Percentiles rank a stretch among this genome's conserved stretches.
Conservation (phyloP, 2,113 vertebrate species). For the Dendrocopos noguchii region DNA sequence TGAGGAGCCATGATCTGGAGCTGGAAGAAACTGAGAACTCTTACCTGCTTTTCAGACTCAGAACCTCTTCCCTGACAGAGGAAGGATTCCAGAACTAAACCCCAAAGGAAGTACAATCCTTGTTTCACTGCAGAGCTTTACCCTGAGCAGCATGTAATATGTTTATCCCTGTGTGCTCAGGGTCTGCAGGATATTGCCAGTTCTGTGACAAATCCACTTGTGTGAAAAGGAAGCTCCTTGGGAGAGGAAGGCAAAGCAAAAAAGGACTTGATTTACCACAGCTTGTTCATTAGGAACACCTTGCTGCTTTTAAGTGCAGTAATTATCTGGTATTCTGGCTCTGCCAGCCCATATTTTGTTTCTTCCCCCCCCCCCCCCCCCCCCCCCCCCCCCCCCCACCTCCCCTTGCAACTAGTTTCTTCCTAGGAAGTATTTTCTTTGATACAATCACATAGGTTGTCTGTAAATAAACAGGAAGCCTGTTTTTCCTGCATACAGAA, state of each 20-base stretch:
- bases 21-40: background rate
- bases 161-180: background rate
- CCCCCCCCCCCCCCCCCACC: too few relatives aligned
- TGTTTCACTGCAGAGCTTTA: background rate
- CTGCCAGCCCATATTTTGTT: background rate
- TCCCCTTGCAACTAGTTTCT: background rate
- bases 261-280: background rate
- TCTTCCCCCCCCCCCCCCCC: too few relatives aligned
- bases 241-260: background rate
- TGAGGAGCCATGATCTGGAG: background rate
- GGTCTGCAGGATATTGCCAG: background rate
- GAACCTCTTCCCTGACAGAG: background rate
- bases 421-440: background rate
- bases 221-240: background rate
- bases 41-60: background rate
- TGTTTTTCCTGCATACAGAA: background rate
- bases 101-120: background rate
- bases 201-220: background rate
- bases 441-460: background rate
- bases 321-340: background rate
- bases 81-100: background rate
- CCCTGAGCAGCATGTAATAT: background rate
- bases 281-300: background rate
- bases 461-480: background rate
- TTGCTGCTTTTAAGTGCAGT: background rate